Base-by-base conservation (phyloP, 2,888 invertebrate genomes). In the Penaeus monodon region DNA sequence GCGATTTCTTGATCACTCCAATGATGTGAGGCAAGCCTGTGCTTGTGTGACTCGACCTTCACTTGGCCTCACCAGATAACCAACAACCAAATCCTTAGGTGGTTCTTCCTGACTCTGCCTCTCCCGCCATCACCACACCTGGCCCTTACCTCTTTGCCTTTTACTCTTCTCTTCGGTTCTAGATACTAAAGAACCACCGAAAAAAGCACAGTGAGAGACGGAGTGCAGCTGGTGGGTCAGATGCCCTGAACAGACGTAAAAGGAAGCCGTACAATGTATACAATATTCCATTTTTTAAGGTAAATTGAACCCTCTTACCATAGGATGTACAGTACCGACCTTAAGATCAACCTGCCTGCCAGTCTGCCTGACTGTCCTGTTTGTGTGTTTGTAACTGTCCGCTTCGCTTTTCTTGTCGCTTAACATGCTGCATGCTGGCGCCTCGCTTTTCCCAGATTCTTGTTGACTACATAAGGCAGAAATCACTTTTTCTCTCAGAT, bases 151-250 rank as follows among this genome's bases (percentile, higher is more conserved):
- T 73, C 80, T 84, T 87, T 88, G 81, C 83, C 89, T 84, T 79
- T 84, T 86, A 81, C 88, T 88, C 77, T 86, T 86, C 86, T 81
- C 86, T 95, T 95, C 94, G 96, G 95, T 96, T 97, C 96, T 97
- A 97, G 97, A 97, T 97, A 96, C 97, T 97, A 96, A 97, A 97
- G 97, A 97, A 97, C 96, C 97, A 97, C 95, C 97, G 97, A 96
- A 97, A 97, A 97, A 97, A 97, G 96, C 96, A 97, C 96, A 97
- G 97, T 95, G 97, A 97, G 96, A 95, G 97, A 95, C 96, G 97
- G 89, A 95, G 97, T 97, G 95, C 96, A 97, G 94, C 96, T 97
- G 95, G 96, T 97, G 95, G 96, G 96, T 96, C 96, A 95, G 97
- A 97, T 94, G 94, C 95, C 94, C 94, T 94, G 89, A 89, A 89